Evolutionary conservation across 1,140 invertebrate species (phyloP), one percentile per base, ranked within the genome.

Genomic region (Sminthurides bifidus): DNA sequence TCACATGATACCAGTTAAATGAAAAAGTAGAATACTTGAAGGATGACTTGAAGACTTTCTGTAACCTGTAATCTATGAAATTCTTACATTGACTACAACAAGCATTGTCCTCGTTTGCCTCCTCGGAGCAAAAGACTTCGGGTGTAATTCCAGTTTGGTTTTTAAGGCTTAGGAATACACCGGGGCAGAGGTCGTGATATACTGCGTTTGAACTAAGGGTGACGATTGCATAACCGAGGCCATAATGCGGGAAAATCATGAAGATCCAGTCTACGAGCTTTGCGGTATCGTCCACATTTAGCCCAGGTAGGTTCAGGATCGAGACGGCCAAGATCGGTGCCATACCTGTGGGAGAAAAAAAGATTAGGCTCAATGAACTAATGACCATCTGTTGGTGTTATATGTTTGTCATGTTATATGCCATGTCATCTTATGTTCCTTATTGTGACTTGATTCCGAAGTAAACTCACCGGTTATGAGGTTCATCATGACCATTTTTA

Each of bases 221-320:
- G 54, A 70, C 45, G 62, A 69, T 59, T 66, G 58, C 30, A 63
- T 64, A 59, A 57, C 68, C 29, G 59, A 61, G 60, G 59, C 79
- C 79, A 70, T 85, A 87, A 49, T 84, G 80, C 0, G 85, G 85
- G 52, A 85, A 74, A 2, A 80, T 54, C 29, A 84, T 68, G 63
- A 87, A 80, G 29, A 84, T 66, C 63, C 74, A 74, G 63, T 84
- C 79, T 52, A 87, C 68, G 14, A 75, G 69, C 12, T 75, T 65
- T 5, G 80, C 81, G 1, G 79, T 73, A 31, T 76, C 44, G 53
- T 71, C 67, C 15, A 84, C 71, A 31, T 77, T 69, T 10, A 81
- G 66, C n/a, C 71, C 68, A 1, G 77, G 76, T 8, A 78, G 70
- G 23, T 74, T 73, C 23, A 85, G 67, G 26, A 84, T 77, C 63